These are phyloP conservation scores for Urocolius indicus DNA, from an alignment of 2,113 vertebrate species.

Conservation along the genomic window DNA sequence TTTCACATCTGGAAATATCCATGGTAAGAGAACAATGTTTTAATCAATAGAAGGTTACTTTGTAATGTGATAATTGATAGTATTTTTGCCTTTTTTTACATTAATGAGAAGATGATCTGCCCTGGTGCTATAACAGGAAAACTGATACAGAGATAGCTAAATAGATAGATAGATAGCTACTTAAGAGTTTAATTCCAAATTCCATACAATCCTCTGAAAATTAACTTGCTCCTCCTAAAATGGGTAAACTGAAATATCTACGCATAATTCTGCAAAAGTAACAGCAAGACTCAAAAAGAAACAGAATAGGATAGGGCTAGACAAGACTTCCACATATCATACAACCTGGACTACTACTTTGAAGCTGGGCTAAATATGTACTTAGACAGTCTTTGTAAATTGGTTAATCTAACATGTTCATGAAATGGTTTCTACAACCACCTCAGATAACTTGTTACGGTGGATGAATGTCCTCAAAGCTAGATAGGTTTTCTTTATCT, in stretches of 20 bases:
- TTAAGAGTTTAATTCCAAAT: conserved; percentile 24
- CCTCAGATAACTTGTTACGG: background rate
- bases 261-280: background rate
- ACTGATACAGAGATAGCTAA: background rate
- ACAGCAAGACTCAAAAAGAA: background rate
- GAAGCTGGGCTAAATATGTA: background rate
- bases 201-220: conserved; percentile 20
- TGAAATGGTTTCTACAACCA: background rate
- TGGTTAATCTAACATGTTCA: background rate
- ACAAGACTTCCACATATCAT: background rate
- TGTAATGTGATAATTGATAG: background rate
- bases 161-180: background rate
- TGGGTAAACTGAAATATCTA: background rate
- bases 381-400: background rate
- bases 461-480: background rate
- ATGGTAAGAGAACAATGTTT: background rate
- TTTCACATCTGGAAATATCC: background rate
- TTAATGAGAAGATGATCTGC: conserved; percentile 23
- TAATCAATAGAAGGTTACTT: background rate
- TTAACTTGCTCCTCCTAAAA: background rate
- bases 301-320: background rate
- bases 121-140: background rate
- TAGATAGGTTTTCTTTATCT: background rate
- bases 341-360: background rate
- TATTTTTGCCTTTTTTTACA: background rate